These are phyloP conservation scores for Oncopodura yosiiana DNA, from an alignment of 1,140 invertebrate genomes.

Conservation along the genomic window DNA sequence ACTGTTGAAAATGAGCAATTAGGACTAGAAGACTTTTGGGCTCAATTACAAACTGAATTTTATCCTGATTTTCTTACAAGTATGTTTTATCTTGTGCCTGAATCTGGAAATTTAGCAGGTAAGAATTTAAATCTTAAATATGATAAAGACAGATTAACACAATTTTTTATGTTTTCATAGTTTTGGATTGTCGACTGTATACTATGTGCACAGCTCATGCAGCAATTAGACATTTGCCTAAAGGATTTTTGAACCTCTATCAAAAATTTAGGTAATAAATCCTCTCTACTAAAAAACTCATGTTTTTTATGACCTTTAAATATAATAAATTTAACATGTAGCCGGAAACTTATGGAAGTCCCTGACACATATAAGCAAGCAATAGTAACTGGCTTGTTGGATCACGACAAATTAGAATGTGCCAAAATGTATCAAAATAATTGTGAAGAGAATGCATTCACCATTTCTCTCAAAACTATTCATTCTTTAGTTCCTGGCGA, in stretches of 20 bases:
- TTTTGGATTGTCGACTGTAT: neutral
- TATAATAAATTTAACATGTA: neutral
- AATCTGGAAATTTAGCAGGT: neutral
- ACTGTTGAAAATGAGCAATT: too few species aligned
- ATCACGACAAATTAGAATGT: too few species aligned
- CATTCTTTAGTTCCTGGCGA: neutral
- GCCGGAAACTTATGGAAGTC: neutral
- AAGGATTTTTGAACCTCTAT: neutral
- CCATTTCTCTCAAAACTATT: neutral
- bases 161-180: neutral
- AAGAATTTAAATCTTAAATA: too few species aligned
- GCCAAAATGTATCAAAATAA: neutral
- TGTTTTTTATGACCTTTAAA: neutral
- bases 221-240: neutral
- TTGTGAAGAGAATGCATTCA: neutral
- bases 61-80: neutral
- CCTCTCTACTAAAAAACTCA: neutral
- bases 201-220: constrained; percentile 6
- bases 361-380: neutral
- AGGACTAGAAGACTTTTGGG: too few species aligned
- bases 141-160: too few species aligned
- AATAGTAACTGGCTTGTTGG: neutral
- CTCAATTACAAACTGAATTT: too few species aligned
- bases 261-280: constrained; percentile 5
- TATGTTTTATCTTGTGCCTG: constrained; percentile 5